Percentiles rank a stretch among this genome's conserved stretches.
phyloP scores from a whole-genome alignment of 30 jellyfish, hydroid and myxozoan species.

The Sanderia malayensis region DNA sequence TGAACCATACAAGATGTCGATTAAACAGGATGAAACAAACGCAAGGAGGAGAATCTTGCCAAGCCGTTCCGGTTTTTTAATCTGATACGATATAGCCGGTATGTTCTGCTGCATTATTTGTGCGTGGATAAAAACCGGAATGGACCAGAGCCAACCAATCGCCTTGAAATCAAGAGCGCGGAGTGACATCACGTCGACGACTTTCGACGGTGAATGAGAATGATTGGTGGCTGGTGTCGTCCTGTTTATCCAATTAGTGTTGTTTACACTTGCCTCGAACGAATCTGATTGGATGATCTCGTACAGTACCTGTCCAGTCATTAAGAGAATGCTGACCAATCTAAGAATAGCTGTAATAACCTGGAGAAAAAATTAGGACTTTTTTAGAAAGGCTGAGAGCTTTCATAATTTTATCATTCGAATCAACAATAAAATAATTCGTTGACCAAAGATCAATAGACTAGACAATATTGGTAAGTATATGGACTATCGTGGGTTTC shows the following conservation, averaged over 20 bases:
- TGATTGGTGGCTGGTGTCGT: neutral
- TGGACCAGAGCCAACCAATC: conserved; percentile 25
- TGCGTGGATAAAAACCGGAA: conserved; percentile 24
- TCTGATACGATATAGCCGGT: neutral
- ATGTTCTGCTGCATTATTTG: conserved; percentile 29
- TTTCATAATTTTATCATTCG: too few relatives aligned
- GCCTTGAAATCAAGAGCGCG: neutral
- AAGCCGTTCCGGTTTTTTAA: conserved; percentile 3
- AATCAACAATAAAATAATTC: too few relatives aligned
- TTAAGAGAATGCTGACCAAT: neutral
- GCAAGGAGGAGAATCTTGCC: neutral
- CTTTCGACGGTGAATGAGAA: neutral
- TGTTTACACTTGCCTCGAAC: neutral
- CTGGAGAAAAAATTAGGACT: too few relatives aligned
- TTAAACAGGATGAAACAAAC: neutral
- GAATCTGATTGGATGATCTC: neutral
- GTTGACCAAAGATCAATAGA: too few relatives aligned
- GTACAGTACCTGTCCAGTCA: neutral
- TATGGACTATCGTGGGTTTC: too few relatives aligned
- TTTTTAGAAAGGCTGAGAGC: too few relatives aligned
- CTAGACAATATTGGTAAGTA: too few relatives aligned
- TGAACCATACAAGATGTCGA: conserved; percentile 13
- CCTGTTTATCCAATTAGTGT: neutral
- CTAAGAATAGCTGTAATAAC: neutral
- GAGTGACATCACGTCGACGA: neutral